Base-by-base conservation (phyloP, 2,888 invertebrate genomes). In the Lagria hirta region DNA sequence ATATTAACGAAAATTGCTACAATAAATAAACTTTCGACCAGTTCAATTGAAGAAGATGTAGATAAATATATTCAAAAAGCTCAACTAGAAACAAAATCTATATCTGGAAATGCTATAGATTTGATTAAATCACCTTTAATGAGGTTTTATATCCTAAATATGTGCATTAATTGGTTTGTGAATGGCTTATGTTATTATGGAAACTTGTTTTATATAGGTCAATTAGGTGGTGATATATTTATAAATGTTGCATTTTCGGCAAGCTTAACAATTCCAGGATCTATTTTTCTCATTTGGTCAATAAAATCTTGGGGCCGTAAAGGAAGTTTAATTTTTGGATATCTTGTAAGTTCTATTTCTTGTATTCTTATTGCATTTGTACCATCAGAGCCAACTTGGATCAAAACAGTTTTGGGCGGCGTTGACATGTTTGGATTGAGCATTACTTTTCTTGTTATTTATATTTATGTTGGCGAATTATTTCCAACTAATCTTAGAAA, bases 401-500 rank as follows among this genome's bases (percentile, higher is more conserved):
- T 75, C 21, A 75, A 79, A 51, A 72, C 85, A 2, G 71, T 78
- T 4, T 76, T 90, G 20, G 86, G 88, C 20, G 82, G 86, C 51
- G 66, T 83, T 23, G 89, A 87, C 0, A 83, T 92, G 48, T 84
- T 88, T 62, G 88, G 90, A 6, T 82, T 88, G 69, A 86, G 88
- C 8, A 81, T 90, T 23, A 81, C 86, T 1, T 95, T 93, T 65
- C 87, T 90, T 1, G 86, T 88, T 1, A 86, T 87, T 3, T 94
- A 93, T 66, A 78, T 94, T 8, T 94, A 87, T 68, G 86, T 88
- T 0, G 89, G 90, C 0, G 94, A 94, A 71, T 68, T 92, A 7
- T 93, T 91, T 66, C 94, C 94, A 0, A 94, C 94, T 0, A 86
- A 91, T 1, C 84, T 92, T 0, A 78, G 94, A 16, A 93, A 92